phyloP scores from a whole-genome alignment of 2,797 vertebrate species.

The Botia almorhae region DNA sequence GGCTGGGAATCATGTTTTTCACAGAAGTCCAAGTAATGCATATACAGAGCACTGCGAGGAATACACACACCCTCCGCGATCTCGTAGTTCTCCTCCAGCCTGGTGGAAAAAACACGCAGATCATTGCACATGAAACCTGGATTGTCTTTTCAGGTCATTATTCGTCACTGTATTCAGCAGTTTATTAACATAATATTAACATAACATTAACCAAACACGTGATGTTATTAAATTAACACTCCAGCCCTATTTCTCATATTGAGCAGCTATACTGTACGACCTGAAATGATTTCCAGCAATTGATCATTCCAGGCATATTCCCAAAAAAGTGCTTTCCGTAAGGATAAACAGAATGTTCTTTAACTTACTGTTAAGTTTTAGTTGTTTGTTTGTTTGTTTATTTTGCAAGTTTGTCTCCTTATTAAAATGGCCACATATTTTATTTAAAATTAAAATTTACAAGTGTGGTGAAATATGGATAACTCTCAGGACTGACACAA shows the following conservation, averaged over 20 bases:
- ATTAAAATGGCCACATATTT: not conserved
- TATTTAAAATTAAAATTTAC: not conserved
- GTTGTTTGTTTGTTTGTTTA: not conserved
- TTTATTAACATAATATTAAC: too few species aligned
- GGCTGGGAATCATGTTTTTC: slow-evolving; percentile 98
- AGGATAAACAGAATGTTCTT: not conserved
- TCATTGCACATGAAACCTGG: too few species aligned
- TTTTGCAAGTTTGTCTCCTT: too few species aligned
- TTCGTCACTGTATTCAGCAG: too few species aligned
- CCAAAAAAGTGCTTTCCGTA: not conserved
- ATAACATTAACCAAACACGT: too few species aligned
- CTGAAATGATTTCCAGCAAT: not conserved
- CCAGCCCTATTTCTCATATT: not conserved
- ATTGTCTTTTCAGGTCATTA: too few species aligned
- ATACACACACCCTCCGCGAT: slow-evolving; percentile 98
- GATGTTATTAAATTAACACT: not conserved
- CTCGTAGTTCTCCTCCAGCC: slow-evolving; percentile 99
- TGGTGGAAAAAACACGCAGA: slow-evolving; percentile 61
- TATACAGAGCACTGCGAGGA: slow-evolving; percentile 96
- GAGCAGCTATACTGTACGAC: not conserved
- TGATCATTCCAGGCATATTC: not conserved
- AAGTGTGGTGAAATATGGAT: not conserved
- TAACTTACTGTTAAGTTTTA: not conserved
- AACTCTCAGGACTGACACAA: not conserved
- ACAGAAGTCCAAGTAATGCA: slow-evolving; percentile 99